Base-by-base conservation (phyloP, 2,797 vertebrate species). In the Sebastolobus altivelis region DNA sequence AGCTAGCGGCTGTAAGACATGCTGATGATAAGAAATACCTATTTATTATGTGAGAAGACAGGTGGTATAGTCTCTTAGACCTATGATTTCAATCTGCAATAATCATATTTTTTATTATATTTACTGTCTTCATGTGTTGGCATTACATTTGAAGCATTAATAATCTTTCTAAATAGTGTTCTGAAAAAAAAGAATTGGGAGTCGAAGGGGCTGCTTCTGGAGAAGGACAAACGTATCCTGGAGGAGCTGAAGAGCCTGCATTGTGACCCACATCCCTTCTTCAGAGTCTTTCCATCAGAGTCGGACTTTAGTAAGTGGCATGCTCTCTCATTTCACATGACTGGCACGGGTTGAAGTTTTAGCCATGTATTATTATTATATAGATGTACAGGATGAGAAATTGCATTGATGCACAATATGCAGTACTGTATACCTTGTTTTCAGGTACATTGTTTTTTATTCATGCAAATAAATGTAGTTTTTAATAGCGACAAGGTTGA, bases 161-260 rank as follows among this genome's bases (percentile, higher is more conserved):
- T 69, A 0, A 38, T 69, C 11, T 76, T 56, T 60, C 10, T 33
- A 55, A 59, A 18, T 25, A 94, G 94, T 71, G 75, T 80, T 46
- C 72, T 95, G 62, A 95, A 94, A 13, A 91, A 89, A 56, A 92
- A 80, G 75, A 91, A 93, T 11, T 10, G 1, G 16, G 83, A 92
- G 80, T 60, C 68, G 12, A 90, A 81, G 2, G 2, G 25, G 0
- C 14, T 25, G 58, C 73, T 77, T 46, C 20, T 89, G 82, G 91
- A 91, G 72, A 92, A 87, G 73, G 89, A 93, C 58, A 92, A 75
- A 65, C 89, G 93, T 8, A 80, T 95, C 65, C 35, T 94, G 55
- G 89, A 91, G 68, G 94, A 95, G 80, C 81, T 95, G 31, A 94
- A 82, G 70, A 91, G 68, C 9, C 88, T 95, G 38, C 94, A 95